Evolutionary conservation across 2,113 vertebrate species (phyloP), one percentile per base, ranked within the genome.

Genomic region (Megaceryle maxima): DNA sequence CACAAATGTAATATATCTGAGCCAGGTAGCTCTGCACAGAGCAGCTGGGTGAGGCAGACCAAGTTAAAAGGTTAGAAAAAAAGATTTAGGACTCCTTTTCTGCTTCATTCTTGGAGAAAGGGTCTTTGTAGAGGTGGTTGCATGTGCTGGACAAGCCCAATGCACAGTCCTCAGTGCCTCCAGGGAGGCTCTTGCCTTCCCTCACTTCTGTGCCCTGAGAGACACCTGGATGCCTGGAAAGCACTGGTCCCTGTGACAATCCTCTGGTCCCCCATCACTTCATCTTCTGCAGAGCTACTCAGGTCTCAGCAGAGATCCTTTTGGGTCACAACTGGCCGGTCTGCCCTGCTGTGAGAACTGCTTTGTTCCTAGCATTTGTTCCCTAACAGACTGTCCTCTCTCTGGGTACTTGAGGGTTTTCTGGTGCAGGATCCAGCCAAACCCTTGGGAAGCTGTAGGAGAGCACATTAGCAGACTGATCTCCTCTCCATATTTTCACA

Each of bases 361-460:
- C 17, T 24, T 55, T 26, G 13, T 35, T 70, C 56, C 50, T 20
- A 1, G 28, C 14, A 0, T 21, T 41, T 37, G 17, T 37, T 28
- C 33, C 16, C 51, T 12, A 4, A 15, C 33, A 21, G 46, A 15
- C 44, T 41, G 33, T 51, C 26, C 35, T 78, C 18, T 21, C 11
- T 6, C 43, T 41, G 16, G 4, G 62, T 3, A 8, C 33, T 51
- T 39, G 5, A 3, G 16, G 10, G 0, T 0, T 22, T 62, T 55
- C 37, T 67, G 56, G 51, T 50, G 77, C 51, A 72, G 63, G 41
- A 70, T 79, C 19, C 7, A 10, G 26, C 81, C 72, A 62, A n/a
- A 70, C 29, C 80, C 80, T 75, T 41, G 29, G 76, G 6, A 46
- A 82, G 2, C 55, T 56, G 35, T 60, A 64, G 74, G 59, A 57